Evolutionary conservation across 2,797 vertebrate genomes (phyloP).

Genomic region (Anabas testudineus): DNA sequence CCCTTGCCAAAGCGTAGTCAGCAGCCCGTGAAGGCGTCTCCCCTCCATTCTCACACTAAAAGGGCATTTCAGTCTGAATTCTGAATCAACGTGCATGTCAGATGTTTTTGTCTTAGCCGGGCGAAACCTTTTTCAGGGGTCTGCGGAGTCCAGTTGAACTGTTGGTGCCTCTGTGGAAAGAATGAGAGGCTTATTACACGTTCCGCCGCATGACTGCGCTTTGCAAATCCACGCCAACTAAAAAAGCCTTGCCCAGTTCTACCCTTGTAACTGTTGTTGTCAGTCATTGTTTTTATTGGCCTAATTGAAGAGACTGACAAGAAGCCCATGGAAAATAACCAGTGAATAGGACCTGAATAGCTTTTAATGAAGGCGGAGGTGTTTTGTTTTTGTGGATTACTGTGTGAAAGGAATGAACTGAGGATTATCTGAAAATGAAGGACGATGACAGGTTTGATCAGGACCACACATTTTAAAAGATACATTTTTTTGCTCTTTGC

Average conservation of each 20-base stretch:
- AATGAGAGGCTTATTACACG: constrained; percentile 84
- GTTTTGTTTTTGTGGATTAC: constrained; percentile 57
- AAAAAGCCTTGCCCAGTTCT: constrained; percentile 68
- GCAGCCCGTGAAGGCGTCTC: constrained; percentile 97
- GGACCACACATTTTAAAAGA: constrained; percentile 16
- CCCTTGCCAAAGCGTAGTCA: constrained; percentile 90
- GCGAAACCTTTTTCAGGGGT: constrained; percentile 66
- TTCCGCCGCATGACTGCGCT: constrained; percentile 91
- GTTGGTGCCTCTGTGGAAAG: constrained; percentile 75
- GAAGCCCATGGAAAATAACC: constrained; percentile 44
- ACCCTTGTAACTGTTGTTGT: constrained; percentile 50
- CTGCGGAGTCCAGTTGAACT: constrained; percentile 58
- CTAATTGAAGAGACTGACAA: constrained; percentile 63
- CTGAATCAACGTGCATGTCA: constrained; percentile 74
- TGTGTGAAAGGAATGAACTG: constrained; percentile 34
- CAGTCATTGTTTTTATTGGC: constrained; percentile 68
- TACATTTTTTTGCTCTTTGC: constrained; percentile 10
- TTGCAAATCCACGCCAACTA: constrained; percentile 79
- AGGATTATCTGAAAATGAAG: constrained; percentile 37
- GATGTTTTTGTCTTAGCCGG: constrained; percentile 73
- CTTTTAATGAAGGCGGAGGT: constrained; percentile 57
- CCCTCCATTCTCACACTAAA: constrained; percentile 89
- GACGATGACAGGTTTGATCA: constrained; percentile 39
- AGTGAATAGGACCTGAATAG: constrained; percentile 38
- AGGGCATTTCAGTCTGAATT: constrained; percentile 84